Conservation (phyloP, 2,797 vertebrate genomes). For the Lithobates pipiens region DNA sequence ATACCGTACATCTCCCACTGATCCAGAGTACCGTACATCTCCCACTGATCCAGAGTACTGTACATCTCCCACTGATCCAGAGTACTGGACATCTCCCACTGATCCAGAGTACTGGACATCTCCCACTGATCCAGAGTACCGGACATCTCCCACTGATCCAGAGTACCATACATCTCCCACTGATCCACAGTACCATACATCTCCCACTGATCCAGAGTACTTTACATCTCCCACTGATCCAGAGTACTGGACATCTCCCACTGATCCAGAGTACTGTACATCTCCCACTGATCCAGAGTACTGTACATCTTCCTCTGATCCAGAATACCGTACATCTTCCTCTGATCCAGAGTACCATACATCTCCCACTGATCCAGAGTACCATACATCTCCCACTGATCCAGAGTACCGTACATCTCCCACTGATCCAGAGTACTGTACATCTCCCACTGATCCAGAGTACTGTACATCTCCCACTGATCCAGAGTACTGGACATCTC, state of each 20-base stretch:
- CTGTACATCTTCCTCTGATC: neutral
- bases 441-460: neutral
- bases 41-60: neutral
- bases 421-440: too few relatives aligned
- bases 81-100: neutral
- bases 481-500: too few relatives aligned
- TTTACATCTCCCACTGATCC: too few relatives aligned
- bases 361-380: too few relatives aligned
- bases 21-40: neutral
- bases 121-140: neutral
- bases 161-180: too few relatives aligned
- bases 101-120: too few relatives aligned
- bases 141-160: neutral
- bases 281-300: neutral
- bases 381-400: neutral
- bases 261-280: neutral
- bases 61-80: neutral
- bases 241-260: too few relatives aligned
- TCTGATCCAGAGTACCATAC: too few relatives aligned
- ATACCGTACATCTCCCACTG: neutral
- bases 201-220: too few relatives aligned
- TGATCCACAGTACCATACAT: too few relatives aligned
- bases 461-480: too few relatives aligned
- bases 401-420: neutral
- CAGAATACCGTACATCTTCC: too few relatives aligned